Evolutionary conservation across 2,888 invertebrate genomes (phyloP), one percentile per base, ranked within the genome.

Genomic region (Hypomecis punctinalis): DNA sequence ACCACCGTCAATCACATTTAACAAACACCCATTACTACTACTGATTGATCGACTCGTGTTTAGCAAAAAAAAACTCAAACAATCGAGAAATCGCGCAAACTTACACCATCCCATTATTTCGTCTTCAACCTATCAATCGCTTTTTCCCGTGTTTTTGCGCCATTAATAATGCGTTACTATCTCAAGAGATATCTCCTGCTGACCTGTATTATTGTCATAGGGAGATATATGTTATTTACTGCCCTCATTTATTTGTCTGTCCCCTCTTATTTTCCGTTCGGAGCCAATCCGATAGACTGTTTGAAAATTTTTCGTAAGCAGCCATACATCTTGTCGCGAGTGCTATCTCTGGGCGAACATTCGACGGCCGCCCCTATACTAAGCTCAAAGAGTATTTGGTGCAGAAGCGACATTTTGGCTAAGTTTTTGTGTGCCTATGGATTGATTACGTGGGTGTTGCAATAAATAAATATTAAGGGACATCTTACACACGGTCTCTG

Each of bases 181-280:
- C 92, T 89, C 72, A 75, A 77, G 79, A 81, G 81, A 86, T 88
- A 93, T 93, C 93, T 93, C 91, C 89, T 89, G 93, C 93, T 93
- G 93, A 93, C 91, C 93, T 92, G 93, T 92, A 91, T 92, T 93
- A 92, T 93, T 92, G 91, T 92, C 92, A 91, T 91, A 89, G 88
- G 84, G 91, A 66, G 65, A 90, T 91, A 93, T 93, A 92, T 93
- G 65, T 89, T 91, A 93, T 93, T 93, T 93, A 93, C 86, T 82
- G 81, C 90, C 81, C 78, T 92, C 92, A 92, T 92, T 92, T 92
- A 91, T 93, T 88, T 89, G 86, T 85, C 84, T 88, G 86, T 89
- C 90, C 90, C 93, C 91, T 92, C 92, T 93, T 93, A 93, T 93
- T 93, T 93, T 93, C 90, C 90, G 91, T 92, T 93, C 87, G 88